These are phyloP conservation scores for Amiota communis DNA, from an alignment of 2,888 invertebrate species.

Conservation along the genomic window DNA sequence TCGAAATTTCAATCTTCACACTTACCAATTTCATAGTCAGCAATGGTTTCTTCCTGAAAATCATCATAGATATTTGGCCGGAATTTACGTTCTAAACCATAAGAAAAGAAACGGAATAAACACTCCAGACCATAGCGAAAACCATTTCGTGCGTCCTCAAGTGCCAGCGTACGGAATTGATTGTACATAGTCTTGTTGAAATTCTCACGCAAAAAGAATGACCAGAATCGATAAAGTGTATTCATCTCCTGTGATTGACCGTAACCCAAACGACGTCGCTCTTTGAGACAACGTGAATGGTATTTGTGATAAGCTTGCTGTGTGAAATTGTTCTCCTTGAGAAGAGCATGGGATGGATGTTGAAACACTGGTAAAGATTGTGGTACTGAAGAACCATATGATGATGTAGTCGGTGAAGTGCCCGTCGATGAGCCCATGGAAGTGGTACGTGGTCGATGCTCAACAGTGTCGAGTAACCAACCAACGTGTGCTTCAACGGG, in stretches of 20 bases:
- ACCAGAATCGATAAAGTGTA: slow-evolving; percentile 99
- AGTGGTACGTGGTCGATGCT: slow-evolving; percentile 85
- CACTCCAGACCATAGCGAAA: slow-evolving; percentile 92
- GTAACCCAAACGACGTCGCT: slow-evolving; percentile 92
- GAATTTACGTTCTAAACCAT: slow-evolving; percentile 97
- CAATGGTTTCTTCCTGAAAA: slow-evolving; percentile 93
- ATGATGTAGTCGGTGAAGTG: slow-evolving; percentile 80
- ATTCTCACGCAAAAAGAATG: slow-evolving; percentile 98
- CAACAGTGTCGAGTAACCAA: slow-evolving; percentile 96
- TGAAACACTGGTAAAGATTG: slow-evolving; percentile 92
- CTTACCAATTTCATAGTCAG: slow-evolving; percentile 89
- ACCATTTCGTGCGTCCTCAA: slow-evolving; percentile 92
- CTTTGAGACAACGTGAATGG: slow-evolving; percentile 89
- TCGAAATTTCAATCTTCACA: slow-evolving; percentile 27
- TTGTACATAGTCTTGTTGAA: slow-evolving; percentile 99
- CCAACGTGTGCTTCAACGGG: slow-evolving; percentile 96
- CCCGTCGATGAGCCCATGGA: slow-evolving; percentile 88
- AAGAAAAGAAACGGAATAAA: slow-evolving; percentile 96
- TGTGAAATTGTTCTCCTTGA: slow-evolving; percentile 97
- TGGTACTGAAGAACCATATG: slow-evolving; percentile 79
- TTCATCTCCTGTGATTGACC: slow-evolving; percentile 99
- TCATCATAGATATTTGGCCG: slow-evolving; percentile 95
- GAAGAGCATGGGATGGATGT: slow-evolving; percentile 95
- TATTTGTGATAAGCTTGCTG: slow-evolving; percentile 98
- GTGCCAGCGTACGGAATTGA: slow-evolving; percentile 92